These are phyloP conservation scores for Whitmania pigra DNA, from an alignment of 1,140 invertebrate genomes.

Conservation along the genomic window DNA sequence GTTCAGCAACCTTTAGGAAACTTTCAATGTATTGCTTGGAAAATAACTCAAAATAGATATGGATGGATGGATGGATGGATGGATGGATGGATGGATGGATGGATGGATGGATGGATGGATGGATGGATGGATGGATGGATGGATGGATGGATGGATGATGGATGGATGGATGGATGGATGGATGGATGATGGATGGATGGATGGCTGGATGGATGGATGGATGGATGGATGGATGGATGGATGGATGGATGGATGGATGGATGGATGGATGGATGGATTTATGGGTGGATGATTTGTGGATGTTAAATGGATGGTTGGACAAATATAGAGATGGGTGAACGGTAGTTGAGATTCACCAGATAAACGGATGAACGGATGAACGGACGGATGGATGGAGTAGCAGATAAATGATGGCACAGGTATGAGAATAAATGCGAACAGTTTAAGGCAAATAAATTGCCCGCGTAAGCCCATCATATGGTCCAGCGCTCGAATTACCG, in stretches of 20 bases:
- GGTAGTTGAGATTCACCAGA: background rate
- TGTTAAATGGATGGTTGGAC: background rate
- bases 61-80: no score
- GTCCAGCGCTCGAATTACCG: background rate
- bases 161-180: constrained; percentile 2
- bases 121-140: background rate
- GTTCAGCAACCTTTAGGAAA: no score
- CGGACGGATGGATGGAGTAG: background rate
- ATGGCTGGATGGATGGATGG: background rate
- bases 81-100: no score
- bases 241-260: background rate
- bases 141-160: no score
- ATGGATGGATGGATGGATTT: background rate
- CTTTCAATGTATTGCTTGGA: no score
- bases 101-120: background rate
- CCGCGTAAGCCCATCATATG: background rate
- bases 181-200: background rate
- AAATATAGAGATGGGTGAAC: background rate
- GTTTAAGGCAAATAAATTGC: background rate
- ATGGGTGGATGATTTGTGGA: background rate
- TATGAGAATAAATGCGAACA: background rate
- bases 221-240: background rate
- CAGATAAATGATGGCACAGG: background rate
- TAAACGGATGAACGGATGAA: background rate
- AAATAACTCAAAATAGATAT: no score